Evolutionary conservation across 1,140 invertebrate genomes (phyloP), one percentile per base, ranked within the genome.

Genomic region (Lepidotrigona ventralis): DNA sequence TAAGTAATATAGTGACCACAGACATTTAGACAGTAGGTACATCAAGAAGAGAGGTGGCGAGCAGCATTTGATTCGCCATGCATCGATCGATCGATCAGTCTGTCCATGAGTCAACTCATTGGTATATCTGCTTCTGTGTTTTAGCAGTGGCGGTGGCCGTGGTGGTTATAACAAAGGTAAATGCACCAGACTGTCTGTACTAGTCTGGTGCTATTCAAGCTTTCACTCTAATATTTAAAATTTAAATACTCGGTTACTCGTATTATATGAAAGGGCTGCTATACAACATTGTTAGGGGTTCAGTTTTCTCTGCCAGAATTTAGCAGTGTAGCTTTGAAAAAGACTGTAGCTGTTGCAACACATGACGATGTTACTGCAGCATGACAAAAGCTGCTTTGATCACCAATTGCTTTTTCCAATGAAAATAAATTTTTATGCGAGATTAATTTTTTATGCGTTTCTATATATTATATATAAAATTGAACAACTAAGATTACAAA

Each of bases 81-180:
- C 95, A 95, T 95, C 95, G 94, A 94, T 95, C 95, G 96, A 96
- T 95, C 96, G 95, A 96, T 95, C 94, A 94, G 95, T 95, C 95
- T 96, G 91, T 94, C 93, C 92, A 94, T 94, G 93, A 94, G 91
- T 94, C 93, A 91, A 93, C 94, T 94, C 93, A 94, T 94, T 94
- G 93, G 93, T 94, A 93, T 94, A 92, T 94, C 93, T 96, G 96
- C 95, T 95, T 96, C 96, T 97, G 96, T 97, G 94, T 94, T 97
- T 96, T 97, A 97, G 96, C 96, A 96, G 95, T 96, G 96, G 96
- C 96, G 96, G 97, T 96, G 96, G 96, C 96, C 96, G 96, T 95
- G 96, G 96, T 96, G 96, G 96, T 97, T 97, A 95, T 96, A 97
- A 97, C 95, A 97, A 97, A 97, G 97, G 97, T 97, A 97, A 97